These are phyloP conservation scores for Erythrocercus mccallii DNA, from an alignment of 2,113 vertebrate genomes.

Conservation along the genomic window DNA sequence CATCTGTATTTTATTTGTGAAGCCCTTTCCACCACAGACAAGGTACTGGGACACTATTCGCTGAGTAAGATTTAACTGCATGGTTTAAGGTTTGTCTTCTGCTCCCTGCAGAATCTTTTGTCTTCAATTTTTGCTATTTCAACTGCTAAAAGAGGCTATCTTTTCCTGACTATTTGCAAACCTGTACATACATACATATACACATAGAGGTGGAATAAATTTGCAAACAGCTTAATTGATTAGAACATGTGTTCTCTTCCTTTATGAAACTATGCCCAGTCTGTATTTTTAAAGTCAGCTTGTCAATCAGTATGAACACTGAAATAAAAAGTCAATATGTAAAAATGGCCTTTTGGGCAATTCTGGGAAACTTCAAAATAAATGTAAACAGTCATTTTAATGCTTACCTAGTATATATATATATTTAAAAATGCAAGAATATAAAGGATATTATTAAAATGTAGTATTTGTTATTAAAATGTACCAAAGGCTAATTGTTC, in stretches of 20 bases:
- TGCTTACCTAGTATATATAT: neutral
- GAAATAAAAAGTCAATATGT: neutral
- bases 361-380: neutral
- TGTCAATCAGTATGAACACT: neutral
- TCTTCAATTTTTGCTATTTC: neutral
- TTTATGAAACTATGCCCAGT: neutral
- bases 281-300: neutral
- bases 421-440: neutral
- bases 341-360: neutral
- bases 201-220: neutral
- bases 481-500: neutral
- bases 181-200: rapidly evolving
- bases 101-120: neutral
- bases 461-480: neutral
- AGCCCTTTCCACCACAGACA: neutral
- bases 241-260: neutral
- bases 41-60: neutral
- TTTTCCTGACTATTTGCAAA: neutral
- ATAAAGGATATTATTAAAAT: slow-evolving; percentile 3
- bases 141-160: neutral
- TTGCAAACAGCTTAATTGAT: neutral
- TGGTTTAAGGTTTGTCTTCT: neutral
- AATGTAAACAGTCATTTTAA: neutral
- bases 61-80: neutral
- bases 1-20: neutral